Conservation (phyloP, 2,113 vertebrate species). For the Seriola aureovittata region DNA sequence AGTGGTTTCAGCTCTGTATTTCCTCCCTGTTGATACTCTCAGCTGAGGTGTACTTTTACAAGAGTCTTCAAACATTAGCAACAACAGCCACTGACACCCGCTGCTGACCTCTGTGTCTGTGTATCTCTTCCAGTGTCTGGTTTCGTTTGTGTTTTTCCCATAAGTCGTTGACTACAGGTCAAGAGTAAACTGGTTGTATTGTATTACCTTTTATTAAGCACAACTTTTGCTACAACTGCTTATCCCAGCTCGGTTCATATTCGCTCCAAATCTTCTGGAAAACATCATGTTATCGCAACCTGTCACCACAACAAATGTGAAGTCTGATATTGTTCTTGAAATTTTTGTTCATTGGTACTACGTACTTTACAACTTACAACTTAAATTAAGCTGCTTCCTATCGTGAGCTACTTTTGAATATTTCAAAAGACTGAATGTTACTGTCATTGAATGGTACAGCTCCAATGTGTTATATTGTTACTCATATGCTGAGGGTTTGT, state of each 20-base stretch:
- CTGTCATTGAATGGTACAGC: background rate
- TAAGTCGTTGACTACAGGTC: constrained; percentile 5
- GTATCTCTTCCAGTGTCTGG: constrained; percentile 31
- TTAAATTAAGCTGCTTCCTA: background rate
- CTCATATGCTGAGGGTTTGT: background rate
- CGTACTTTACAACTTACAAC: background rate
- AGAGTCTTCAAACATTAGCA: constrained; percentile 32
- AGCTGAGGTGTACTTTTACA: constrained; percentile 30
- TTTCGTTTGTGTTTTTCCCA: constrained; percentile 29
- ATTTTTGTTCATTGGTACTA: background rate
- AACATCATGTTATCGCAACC: background rate
- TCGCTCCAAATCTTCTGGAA: constrained; percentile 1
- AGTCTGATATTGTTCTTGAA: background rate
- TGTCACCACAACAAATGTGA: background rate
- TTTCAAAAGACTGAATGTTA: background rate
- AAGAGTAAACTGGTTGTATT: background rate
- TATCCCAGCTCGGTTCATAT: constrained; percentile 2
- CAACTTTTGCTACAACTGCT: background rate
- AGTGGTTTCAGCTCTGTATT: constrained; percentile 27
- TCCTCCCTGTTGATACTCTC: constrained; percentile 30
- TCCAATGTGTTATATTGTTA: background rate
- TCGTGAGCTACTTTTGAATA: background rate
- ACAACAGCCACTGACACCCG: constrained; percentile 38
- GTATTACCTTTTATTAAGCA: constrained; percentile 24
- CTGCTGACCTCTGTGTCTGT: constrained; percentile 19